These are phyloP conservation scores for Prolemur simus DNA, from an alignment of 2,113 vertebrate species.

Conservation along the genomic window DNA sequence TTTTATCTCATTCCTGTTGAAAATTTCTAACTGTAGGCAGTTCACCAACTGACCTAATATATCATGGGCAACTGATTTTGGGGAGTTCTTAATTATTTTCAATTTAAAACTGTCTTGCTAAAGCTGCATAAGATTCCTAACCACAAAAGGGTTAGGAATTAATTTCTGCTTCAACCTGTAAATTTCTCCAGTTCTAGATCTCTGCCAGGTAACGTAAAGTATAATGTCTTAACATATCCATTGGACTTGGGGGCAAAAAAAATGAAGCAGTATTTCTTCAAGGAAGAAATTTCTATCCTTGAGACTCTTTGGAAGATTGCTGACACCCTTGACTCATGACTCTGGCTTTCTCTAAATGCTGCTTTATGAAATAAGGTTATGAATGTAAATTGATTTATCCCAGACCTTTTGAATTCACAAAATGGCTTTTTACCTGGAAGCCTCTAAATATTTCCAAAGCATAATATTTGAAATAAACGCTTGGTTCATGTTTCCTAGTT, in stretches of 20 bases:
- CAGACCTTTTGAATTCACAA: constrained; percentile 17
- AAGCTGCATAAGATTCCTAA: neutral
- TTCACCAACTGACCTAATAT: neutral
- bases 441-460: neutral
- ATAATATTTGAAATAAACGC: neutral
- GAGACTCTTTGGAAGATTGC: neutral
- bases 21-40: neutral
- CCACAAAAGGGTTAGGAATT: neutral
- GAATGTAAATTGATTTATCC: neutral
- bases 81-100: constrained; percentile 20
- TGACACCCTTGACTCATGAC: neutral
- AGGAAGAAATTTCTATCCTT: neutral
- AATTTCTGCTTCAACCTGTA: neutral
- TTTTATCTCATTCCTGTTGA: neutral
- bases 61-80: constrained; percentile 11
- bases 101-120: neutral
- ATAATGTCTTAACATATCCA: neutral
- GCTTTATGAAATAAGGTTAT: neutral
- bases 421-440: constrained; percentile 32
- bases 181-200: neutral
- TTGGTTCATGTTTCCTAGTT: neutral
- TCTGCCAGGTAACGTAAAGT: neutral
- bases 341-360: constrained; percentile 11
- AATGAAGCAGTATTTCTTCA: neutral
- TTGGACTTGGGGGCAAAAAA: neutral